Percentiles rank a stretch among this genome's conserved stretches.
These are phyloP conservation scores for Prinia subflava DNA, from an alignment of 2,113 vertebrate species.

Conservation along the genomic window DNA sequence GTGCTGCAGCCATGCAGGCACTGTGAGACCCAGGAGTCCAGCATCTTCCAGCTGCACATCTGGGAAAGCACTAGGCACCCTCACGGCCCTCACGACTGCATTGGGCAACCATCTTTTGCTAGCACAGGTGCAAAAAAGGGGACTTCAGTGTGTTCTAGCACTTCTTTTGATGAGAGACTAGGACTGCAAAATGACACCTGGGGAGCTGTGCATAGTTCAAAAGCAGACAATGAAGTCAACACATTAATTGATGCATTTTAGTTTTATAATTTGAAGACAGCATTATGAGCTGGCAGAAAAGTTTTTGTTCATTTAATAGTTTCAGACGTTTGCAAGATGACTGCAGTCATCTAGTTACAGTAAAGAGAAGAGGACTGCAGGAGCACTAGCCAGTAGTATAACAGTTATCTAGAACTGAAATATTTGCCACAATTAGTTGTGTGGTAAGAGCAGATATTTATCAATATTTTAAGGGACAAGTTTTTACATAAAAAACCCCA, in stretches of 20 bases:
- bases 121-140: neutral
- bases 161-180: neutral
- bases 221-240: neutral
- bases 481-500: neutral
- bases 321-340: neutral
- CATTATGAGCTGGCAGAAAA: neutral
- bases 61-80: neutral
- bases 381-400: neutral
- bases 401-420: neutral
- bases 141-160: neutral
- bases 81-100: rapidly evolving
- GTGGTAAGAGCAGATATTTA: neutral
- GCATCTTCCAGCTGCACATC: neutral
- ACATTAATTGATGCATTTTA: neutral
- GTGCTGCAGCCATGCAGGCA: rapidly evolving
- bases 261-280: neutral
- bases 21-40: neutral
- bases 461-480: neutral
- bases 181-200: neutral
- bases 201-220: neutral
- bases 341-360: neutral
- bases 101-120: neutral
- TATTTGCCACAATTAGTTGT: neutral
- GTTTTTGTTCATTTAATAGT: neutral
- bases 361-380: neutral